These are phyloP conservation scores for Heliocidaris tuberculata DNA, from an alignment of 35 echinoderm and acorn worm species.

Conservation along the genomic window DNA sequence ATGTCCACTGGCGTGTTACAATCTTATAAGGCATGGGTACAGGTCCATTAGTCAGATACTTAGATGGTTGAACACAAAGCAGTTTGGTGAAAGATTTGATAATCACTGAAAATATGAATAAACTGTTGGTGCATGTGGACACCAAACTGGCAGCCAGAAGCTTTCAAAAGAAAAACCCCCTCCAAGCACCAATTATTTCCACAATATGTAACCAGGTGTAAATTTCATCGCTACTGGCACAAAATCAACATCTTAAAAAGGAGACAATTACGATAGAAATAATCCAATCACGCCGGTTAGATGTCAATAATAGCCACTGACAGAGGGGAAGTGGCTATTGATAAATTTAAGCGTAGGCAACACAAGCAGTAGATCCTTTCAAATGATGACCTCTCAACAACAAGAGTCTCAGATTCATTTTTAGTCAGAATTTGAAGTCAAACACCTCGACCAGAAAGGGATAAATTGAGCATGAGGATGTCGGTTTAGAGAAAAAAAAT, in stretches of 20 bases:
- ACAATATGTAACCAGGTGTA: slow-evolving; percentile 3
- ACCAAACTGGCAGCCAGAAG: not conserved
- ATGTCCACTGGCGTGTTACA: not conserved
- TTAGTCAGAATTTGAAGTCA: not conserved
- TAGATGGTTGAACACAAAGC: not conserved
- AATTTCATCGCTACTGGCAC: not conserved
- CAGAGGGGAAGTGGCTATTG: not conserved
- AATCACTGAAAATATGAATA: not conserved
- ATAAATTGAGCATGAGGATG: slow-evolving; percentile 1
- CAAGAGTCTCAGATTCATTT: not conserved
- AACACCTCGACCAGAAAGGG: not conserved
- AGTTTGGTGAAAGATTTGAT: not conserved
- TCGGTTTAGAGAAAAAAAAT: not conserved
- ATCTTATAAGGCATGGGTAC: not conserved
- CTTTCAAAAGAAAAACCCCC: not conserved
- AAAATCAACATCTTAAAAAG: not conserved
- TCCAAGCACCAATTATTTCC: not conserved
- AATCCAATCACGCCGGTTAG: not conserved
- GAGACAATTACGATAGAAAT: not conserved
- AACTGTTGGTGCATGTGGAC: not conserved
- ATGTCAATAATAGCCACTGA: not conserved
- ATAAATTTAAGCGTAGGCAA: not conserved
- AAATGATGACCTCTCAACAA: not conserved
- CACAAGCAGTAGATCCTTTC: not conserved
- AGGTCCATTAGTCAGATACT: not conserved